phyloP scores from a whole-genome alignment of 1,140 invertebrate species.

The Hestina assimilis region DNA sequence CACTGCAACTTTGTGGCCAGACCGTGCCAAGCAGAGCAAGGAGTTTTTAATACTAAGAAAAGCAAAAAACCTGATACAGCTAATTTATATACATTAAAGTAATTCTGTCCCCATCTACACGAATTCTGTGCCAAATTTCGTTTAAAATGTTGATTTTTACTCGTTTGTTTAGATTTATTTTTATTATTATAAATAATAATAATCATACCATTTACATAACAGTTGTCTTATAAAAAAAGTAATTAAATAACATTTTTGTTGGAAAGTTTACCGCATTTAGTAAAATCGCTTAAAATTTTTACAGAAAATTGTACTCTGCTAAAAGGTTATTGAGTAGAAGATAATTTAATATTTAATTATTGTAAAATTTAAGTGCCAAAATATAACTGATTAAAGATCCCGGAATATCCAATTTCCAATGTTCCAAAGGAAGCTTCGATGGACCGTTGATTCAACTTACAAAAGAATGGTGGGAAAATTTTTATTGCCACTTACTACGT shows the following conservation, averaged over 20 bases:
- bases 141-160: background rate
- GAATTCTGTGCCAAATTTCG: background rate
- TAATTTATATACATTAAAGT: background rate
- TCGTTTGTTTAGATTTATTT: background rate
- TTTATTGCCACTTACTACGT: slow-evolving; percentile 21
- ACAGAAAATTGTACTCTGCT: too few species aligned
- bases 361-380: too few species aligned
- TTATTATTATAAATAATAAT: too few species aligned
- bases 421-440: background rate
- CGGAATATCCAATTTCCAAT: too few species aligned
- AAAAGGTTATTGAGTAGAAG: too few species aligned
- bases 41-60: background rate
- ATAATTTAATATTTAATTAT: too few species aligned
- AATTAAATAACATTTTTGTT: too few species aligned
- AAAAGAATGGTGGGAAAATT: slow-evolving; percentile 19
- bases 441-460: slow-evolving; percentile 3
- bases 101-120: slow-evolving; percentile 4
- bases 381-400: too few species aligned
- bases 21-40: background rate
- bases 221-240: too few species aligned
- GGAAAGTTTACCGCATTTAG: too few species aligned
- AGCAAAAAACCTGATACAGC: background rate
- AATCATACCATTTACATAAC: too few species aligned
- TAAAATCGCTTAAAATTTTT: too few species aligned
- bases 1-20: background rate